Percentiles rank a stretch among this genome's conserved stretches.
phyloP scores from a whole-genome alignment of 2,888 invertebrate genomes.

The Sphaerophoria taeniata region DNA sequence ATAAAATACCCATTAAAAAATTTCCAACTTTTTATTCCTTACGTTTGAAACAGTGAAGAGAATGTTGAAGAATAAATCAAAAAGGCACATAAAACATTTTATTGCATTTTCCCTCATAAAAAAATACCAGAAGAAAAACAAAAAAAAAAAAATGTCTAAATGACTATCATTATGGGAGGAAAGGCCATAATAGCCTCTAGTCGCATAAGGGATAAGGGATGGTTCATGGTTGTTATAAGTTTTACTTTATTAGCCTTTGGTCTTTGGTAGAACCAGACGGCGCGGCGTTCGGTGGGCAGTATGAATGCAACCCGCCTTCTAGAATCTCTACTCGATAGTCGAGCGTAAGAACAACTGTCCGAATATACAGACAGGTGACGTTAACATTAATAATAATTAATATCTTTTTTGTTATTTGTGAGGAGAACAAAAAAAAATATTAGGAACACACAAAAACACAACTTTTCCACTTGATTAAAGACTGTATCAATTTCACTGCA shows the following conservation, averaged over 20 bases:
- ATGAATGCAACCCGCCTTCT: conserved; percentile 36
- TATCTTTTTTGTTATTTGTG: conserved; percentile 54
- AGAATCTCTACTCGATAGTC: background rate
- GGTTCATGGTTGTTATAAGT: conserved; percentile 29
- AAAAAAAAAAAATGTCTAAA: conserved; percentile 48
- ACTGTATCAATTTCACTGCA: conserved; percentile 66
- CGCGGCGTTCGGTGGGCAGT: no score
- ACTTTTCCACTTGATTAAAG: conserved; percentile 73
- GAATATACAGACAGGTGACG: conserved; percentile 69
- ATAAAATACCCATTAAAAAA: conserved; percentile 48
- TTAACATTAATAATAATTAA: conserved; percentile 74
- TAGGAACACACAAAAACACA: conserved; percentile 14
- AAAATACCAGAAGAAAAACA: conserved; percentile 30
- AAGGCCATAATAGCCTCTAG: conserved; percentile 54
- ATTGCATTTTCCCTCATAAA: conserved; percentile 50
- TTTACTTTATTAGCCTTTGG: conserved; percentile 51
- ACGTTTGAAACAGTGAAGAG: conserved; percentile 31
- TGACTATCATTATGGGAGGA: conserved; percentile 62
- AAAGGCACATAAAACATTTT: conserved; percentile 60
- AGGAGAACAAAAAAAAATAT: background rate
- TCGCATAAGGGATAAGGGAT: conserved; percentile 46
- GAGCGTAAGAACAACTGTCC: conserved; percentile 53
- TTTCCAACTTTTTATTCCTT: conserved; percentile 19
- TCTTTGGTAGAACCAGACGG: background rate
- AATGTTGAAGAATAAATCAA: conserved; percentile 61